phyloP scores from a whole-genome alignment of 1,140 invertebrate species.

The Watersipora subatra region DNA sequence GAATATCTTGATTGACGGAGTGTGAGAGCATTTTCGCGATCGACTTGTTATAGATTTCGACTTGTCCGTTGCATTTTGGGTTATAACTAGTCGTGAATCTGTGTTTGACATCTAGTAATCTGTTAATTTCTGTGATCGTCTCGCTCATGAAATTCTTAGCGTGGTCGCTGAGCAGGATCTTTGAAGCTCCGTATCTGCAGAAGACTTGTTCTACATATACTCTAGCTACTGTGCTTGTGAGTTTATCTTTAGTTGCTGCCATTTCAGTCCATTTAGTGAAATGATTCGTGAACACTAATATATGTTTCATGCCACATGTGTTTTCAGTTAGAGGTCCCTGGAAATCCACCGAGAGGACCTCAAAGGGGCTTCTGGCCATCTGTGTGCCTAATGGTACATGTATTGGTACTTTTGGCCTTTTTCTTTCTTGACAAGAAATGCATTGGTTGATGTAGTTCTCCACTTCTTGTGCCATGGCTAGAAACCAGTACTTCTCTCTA shows the following conservation, averaged over 20 bases:
- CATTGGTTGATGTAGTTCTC: constrained; percentile 11
- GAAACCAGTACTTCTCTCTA: constrained; percentile 12
- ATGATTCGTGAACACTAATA: constrained; percentile 14
- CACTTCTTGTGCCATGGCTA: constrained; percentile 9
- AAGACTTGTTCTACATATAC: constrained; percentile 14
- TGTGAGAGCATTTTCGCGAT: not conserved
- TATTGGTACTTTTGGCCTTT: not conserved
- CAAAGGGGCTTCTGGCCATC: not conserved
- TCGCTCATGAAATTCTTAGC: constrained; percentile 7
- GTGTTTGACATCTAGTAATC: not conserved
- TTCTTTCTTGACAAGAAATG: constrained; percentile 11
- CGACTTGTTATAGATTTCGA: not conserved
- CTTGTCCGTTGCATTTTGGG: not conserved
- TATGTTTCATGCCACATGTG: constrained; percentile 10
- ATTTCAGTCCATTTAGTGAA: constrained; percentile 13
- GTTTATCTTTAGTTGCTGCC: constrained; percentile 10
- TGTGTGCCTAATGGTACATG: not conserved
- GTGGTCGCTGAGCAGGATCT: constrained; percentile 16
- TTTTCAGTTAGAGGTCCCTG: constrained; percentile 10
- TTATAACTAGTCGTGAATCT: not conserved
- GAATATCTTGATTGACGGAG: not conserved
- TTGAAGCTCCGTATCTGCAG: constrained; percentile 15
- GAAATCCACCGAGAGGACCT: not conserved
- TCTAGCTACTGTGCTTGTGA: constrained; percentile 11
- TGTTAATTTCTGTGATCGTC: not conserved